Evolutionary conservation across 2,113 vertebrate genomes (phyloP).

Genomic region (Oncorhynchus keta): DNA sequence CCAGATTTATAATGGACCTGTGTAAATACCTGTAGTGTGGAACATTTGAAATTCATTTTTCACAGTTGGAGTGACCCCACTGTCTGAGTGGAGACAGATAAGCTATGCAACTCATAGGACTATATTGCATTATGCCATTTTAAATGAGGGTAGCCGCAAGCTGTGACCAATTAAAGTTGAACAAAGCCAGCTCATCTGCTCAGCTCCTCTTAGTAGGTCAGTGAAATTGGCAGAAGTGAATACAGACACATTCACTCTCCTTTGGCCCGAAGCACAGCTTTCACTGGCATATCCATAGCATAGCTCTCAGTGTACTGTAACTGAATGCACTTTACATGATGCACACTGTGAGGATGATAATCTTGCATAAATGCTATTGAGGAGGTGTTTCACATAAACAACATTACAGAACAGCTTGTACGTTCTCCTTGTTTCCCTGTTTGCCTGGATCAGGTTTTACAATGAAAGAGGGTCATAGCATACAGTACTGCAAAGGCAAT

Average conservation of each 20-base stretch:
- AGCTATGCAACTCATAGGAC: constrained; percentile 60
- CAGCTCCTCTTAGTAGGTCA: constrained; percentile 75
- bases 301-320: constrained; percentile 17
- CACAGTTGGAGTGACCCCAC: constrained; percentile 56
- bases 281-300: constrained; percentile 28
- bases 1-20: constrained; percentile 40
- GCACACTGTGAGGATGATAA: constrained; percentile 1
- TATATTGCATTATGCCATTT: constrained; percentile 65
- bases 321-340: constrained; percentile 17
- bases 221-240: constrained; percentile 66
- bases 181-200: constrained; percentile 76
- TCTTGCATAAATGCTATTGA: background rate
- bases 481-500: constrained; percentile 27
- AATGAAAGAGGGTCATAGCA: constrained; percentile 39
- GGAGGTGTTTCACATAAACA: constrained; percentile 12
- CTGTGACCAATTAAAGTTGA: constrained; percentile 75
- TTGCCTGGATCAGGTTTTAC: constrained; percentile 29
- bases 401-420: background rate
- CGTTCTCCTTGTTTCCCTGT: background rate
- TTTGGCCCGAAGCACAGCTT: constrained; percentile 42
- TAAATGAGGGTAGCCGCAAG: constrained; percentile 68
- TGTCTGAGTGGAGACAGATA: constrained; percentile 50
- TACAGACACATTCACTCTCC: constrained; percentile 43
- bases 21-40: constrained; percentile 66
- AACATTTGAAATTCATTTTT: constrained; percentile 60